Evolutionary conservation across 2,797 vertebrate genomes (phyloP), one percentile per base, ranked within the genome.

Genomic region (Syngnathus acus): DNA sequence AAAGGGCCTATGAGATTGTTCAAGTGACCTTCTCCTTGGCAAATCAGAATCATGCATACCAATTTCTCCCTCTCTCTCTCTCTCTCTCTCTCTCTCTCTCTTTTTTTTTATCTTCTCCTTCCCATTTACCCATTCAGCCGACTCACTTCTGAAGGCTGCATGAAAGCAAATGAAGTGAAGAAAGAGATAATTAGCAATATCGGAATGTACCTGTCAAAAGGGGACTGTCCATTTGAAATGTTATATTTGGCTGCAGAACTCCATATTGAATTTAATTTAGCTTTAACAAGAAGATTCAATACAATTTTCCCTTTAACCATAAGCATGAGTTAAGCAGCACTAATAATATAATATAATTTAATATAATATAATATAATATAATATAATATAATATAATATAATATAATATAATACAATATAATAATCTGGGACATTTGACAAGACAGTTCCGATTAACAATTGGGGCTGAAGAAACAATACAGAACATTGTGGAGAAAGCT

Each of bases 21-120:
- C 79, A 77, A 85, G 84, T 89, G 87, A 90, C 89, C 87, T 89
- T 90, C 86, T 88, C 84, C 76, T 78, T 14, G 67, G 70, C 66
- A 83, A 81, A 78, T 75, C 60, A 50, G 73, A 81, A 75, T 74
- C 82, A 67, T 80, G 87, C 86, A 88, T 89, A 86, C 84, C 80
- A 89, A 89, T 88, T 85, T 80, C 73, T 43, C 63, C 8, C 10
- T 26, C 0, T 0, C 65, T 69, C 70, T 77, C 72, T 73, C 75
- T 74, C 70, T 79, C 70, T 76, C 66, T 42, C 6, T 42, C 40
- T 42, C 9, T 8, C n/a, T n/a, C n/a, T n/a, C n/a, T 40, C 7
- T 9, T 42, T 19, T 16, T 65, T 48, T 61, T 42, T 19, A 19
- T 75, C 69, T 68, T 38, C 16, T 5, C 32, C 64, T 66, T 67